Evolutionary conservation across 2,888 invertebrate species (phyloP).

Genomic region (Xanthorhoe spadicearia): DNA sequence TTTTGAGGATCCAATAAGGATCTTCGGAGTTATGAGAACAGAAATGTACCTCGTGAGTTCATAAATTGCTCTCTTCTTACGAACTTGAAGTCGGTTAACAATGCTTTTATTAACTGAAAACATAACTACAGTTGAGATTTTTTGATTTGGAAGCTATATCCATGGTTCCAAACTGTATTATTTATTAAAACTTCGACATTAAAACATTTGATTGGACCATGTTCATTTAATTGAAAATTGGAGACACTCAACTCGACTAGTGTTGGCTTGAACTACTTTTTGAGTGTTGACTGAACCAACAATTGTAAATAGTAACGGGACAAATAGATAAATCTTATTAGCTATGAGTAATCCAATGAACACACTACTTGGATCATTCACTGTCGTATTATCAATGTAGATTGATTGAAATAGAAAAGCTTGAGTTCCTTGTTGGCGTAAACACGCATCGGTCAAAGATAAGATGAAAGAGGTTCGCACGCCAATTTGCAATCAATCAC

Average conservation of each 20-base stretch:
- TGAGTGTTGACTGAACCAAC: not conserved
- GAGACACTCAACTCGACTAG: constrained; percentile 2
- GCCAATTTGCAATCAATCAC: constrained; percentile 9
- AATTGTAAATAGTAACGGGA: not conserved
- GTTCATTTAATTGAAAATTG: constrained; percentile 23
- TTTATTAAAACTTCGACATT: constrained; percentile 13
- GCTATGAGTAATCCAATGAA: not conserved
- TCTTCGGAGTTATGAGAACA: too few species aligned
- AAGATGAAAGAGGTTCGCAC: constrained; percentile 14
- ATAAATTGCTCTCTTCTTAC: too few species aligned
- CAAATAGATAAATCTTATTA: not conserved
- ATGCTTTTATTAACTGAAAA: too few species aligned
- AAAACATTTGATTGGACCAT: constrained; percentile 15
- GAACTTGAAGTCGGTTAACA: too few species aligned
- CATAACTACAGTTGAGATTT: not conserved
- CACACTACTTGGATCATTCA: not conserved
- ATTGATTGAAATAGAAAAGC: not conserved
- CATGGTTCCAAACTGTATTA: not conserved
- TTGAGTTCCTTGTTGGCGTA: not conserved
- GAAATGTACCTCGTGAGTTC: too few species aligned
- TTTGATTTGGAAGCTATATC: not conserved
- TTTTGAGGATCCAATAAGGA: too few species aligned
- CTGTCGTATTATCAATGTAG: not conserved
- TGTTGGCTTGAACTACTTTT: constrained; percentile 1
- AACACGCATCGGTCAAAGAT: not conserved